Base-by-base conservation (phyloP, 2,113 vertebrate genomes). In the Antennarius striatus region DNA sequence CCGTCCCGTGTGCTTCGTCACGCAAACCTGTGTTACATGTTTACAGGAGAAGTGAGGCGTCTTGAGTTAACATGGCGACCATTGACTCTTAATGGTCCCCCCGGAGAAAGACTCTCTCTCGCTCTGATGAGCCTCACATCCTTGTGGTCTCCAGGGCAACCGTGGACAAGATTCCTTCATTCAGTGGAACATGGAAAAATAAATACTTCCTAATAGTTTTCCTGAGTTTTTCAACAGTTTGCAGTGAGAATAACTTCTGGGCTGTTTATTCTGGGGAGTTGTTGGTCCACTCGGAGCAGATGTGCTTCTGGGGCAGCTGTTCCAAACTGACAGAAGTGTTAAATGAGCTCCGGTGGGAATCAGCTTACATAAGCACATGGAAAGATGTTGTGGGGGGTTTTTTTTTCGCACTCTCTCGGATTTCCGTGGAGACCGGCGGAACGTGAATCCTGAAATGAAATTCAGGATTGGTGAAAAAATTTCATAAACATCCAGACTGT, bases 31-130 rank as follows among this genome's bases (percentile, higher is more conserved):
- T 80, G 57, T 89, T 86, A 71, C 79, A 85, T 90, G 77, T 76
- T 85, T 84, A 72, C 55, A 65, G 70, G 60, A 43, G 77, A 89
- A 84, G 82, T 74, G 85, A 86, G 81, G 73, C 73, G 80, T 82
- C 86, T 75, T 13, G 78, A 84, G 80, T 89, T 73, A 79, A 88
- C 71, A 75, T 70, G 72, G 76, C 72, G 77, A 59, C 77, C 75
- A 53, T 78, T 71, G 80, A 81, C 78, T 85, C 73, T 73, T 86
- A 89, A 89, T 84, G 74, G 88, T 77, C 84, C 80, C 84, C 76
- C 81, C 53, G 48, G 81, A 89, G 81, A 79, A 78, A 64, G 52
- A 36, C 45, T 64, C 75, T 43, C 64, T 58, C 68, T 69, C 78
- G 77, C 66, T 75, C 77, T 79, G 73, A 85, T 79, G 59, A 86